Evolutionary conservation across 2,113 vertebrate species (phyloP), one percentile per base, ranked within the genome.

Genomic region (Mystacornis crossleyi): DNA sequence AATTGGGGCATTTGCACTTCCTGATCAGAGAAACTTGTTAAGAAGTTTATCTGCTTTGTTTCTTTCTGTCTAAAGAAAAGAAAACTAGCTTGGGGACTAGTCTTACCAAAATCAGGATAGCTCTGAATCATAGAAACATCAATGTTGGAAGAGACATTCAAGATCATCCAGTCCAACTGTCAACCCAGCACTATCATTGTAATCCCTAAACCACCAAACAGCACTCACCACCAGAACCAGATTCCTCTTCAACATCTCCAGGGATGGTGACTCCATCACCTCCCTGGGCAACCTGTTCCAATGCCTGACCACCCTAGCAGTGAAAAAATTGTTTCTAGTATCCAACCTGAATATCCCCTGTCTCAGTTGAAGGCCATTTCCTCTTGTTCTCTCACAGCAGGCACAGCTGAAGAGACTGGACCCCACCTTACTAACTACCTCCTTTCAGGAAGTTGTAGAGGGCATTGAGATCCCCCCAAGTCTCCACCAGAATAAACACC

Each of bases 401-500:
- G 15, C 4, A 20, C 2, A 21, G 25, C 3, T 7, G 34, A 80
- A 88, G 31, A 18, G 10, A 57, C 23, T 28, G 29, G 15, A 55
- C 6, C 23, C 6, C 24, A 43, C 34, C 26, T 65, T 26, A 33
- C 18, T 17, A 28, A 45, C 15, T 33, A 16, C 8, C 9, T 65
- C 33, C 18, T 51, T 16, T 29, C 18, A 14, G 43, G 18, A 15
- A 29, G 21, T 11, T 43, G 18, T 43, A 38, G 33, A 43, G 12
- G 8, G 8, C 12, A 1, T 3, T 19, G 21, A 36, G 26, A 34
- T 4, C 6, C 4, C 18, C 12, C 4, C 51, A 36, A 36, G 26
- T 6, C 31, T 42, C 26, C 17, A 65, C 12, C 7, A 65, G 8
- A 28, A 55, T 33, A 55, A 88, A 80, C 42, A 62, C 12, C 2